Evolutionary conservation across 2,797 vertebrate genomes (phyloP).

Genomic region (Heterohyrax brucei): DNA sequence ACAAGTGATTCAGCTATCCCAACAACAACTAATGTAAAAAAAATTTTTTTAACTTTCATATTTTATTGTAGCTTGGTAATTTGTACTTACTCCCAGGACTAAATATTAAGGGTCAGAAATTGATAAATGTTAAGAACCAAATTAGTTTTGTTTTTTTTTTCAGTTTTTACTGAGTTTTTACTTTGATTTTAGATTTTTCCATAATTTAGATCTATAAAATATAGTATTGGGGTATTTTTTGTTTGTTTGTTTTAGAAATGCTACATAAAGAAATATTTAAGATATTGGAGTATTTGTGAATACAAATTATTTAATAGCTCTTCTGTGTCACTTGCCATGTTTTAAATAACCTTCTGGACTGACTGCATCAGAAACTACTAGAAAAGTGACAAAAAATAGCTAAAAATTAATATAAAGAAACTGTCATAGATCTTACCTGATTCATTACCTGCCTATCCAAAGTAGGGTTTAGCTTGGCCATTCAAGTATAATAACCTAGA

Average conservation of each 20-base stretch:
- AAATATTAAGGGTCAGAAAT: constrained; percentile 58
- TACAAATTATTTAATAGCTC: background rate
- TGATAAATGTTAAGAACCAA: constrained; percentile 32
- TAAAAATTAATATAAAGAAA: background rate
- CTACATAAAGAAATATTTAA: constrained; percentile 57
- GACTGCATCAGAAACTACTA: constrained; percentile 31
- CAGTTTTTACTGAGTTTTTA: constrained; percentile 50
- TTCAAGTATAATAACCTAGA: background rate
- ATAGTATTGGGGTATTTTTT: constrained; percentile 24
- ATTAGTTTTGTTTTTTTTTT: constrained; percentile 67
- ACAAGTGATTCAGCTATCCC: constrained; percentile 34
- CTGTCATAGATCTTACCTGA: background rate
- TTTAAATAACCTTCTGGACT: constrained; percentile 56
- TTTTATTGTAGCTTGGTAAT: constrained; percentile 65
- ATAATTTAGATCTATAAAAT: background rate
- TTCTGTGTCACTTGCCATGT: constrained; percentile 30
- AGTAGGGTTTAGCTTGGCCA: constrained; percentile 9
- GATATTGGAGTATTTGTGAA: constrained; percentile 32
- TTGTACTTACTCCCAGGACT: constrained; percentile 34
- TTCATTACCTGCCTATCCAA: constrained; percentile 26
- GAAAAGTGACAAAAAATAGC: constrained; percentile 24
- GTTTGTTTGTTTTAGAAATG: background rate
- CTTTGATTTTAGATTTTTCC: background rate
- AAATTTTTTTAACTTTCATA: background rate
- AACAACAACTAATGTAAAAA: background rate